Conservation (phyloP, 2,888 invertebrate species). For the Callinectes sapidus region DNA sequence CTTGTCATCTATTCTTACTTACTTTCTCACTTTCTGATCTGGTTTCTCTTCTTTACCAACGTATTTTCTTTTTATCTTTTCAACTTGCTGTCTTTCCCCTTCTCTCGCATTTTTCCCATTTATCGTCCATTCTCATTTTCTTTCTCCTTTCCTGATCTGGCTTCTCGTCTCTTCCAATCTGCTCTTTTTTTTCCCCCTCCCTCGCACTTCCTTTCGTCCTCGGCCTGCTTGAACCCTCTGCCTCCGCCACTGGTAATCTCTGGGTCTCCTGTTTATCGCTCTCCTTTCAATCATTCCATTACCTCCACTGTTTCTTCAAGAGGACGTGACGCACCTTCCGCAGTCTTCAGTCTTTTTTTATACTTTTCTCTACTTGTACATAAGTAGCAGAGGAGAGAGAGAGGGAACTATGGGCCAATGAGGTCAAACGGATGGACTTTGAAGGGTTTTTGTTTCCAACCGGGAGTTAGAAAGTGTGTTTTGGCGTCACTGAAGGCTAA, state of each 20-base stretch:
- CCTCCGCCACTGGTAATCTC: not conserved
- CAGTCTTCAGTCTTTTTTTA: constrained; percentile 20
- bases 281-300: constrained; percentile 24
- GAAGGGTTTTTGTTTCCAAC: constrained; percentile 17
- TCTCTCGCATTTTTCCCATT: not conserved
- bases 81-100: not conserved
- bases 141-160: not conserved
- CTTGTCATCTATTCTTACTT: too few species aligned
- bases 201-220: not conserved
- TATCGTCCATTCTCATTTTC: not conserved
- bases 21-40: not conserved
- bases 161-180: not conserved
- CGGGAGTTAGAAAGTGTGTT: constrained; percentile 15
- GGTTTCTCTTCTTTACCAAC: not conserved
- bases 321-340: not conserved
- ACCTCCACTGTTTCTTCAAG: constrained; percentile 19
- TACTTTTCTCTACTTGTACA: constrained; percentile 11
- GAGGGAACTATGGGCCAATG: not conserved
- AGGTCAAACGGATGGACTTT: not conserved
- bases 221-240: not conserved
- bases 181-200: not conserved
- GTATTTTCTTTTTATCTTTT: not conserved
- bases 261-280: constrained; percentile 7
- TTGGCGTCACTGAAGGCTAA: constrained; percentile 9
- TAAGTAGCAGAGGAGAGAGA: not conserved